Percentiles rank a stretch among this genome's conserved stretches.
phyloP scores from a whole-genome alignment of 2,888 invertebrate species.

The Lagria hirta region DNA sequence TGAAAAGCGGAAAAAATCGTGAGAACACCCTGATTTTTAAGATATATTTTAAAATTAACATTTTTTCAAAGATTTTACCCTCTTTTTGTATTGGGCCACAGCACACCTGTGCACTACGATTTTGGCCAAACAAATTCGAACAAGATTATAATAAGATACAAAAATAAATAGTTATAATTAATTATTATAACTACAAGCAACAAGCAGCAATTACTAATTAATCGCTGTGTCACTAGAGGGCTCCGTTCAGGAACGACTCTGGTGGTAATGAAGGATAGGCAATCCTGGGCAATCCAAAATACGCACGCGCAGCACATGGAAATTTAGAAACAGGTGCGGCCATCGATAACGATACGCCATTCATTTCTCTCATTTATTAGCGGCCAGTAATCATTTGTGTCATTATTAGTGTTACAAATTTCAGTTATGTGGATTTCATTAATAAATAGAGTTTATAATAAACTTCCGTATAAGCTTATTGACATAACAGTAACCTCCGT shows the following conservation, averaged over 20 bases:
- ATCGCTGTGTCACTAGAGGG: conserved; percentile 2
- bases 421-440: conserved; percentile 1
- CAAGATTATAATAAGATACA: conserved; percentile 6
- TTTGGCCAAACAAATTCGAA: conserved; percentile 13
- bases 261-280: conserved; percentile 1
- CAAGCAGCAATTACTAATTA: not conserved
- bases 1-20: too few species aligned
- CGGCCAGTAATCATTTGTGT: conserved; percentile 1
- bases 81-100: conserved; percentile 13
- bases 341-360: conserved; percentile 3
- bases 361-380: conserved; percentile 6
- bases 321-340: conserved; percentile 1
- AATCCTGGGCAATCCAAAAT: conserved; percentile 1
- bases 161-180: conserved; percentile 1
- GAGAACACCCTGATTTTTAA: too few species aligned
- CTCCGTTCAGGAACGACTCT: not conserved
- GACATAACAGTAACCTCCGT: conserved; percentile 4
- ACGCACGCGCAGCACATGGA: conserved; percentile 1
- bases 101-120: conserved; percentile 12
- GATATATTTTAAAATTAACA: too few species aligned
- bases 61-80: conserved; percentile 3
- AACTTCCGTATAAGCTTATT: conserved; percentile 9
- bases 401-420: conserved; percentile 4
- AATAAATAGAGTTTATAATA: conserved; percentile 8
- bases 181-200: too few species aligned